Conservation (phyloP, 2,888 invertebrate species). For the Anagyrus pseudococci region DNA sequence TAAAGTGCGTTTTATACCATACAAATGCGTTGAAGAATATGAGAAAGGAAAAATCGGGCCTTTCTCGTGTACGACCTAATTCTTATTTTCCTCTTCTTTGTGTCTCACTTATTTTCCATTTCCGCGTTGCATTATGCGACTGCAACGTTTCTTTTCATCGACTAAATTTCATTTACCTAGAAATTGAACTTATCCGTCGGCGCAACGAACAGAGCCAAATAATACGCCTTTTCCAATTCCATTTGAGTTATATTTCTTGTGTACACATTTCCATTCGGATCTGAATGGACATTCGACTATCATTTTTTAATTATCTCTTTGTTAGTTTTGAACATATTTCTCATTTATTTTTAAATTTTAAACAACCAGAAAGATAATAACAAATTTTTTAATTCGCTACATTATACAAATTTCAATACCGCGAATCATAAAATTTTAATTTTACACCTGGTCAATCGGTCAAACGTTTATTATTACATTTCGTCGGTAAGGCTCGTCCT, state of each 20-base stretch:
- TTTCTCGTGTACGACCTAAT: slow-evolving; percentile 17
- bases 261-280: not conserved
- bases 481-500: too few species aligned
- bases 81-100: slow-evolving; percentile 21
- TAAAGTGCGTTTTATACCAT: too few species aligned
- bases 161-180: slow-evolving; percentile 35
- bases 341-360: not conserved
- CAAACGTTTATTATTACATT: too few species aligned
- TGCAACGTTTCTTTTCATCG: slow-evolving; percentile 22
- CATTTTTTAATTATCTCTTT: slow-evolving; percentile 8
- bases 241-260: slow-evolving; percentile 2
- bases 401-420: too few species aligned
- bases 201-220: slow-evolving; percentile 28
- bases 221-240: slow-evolving; percentile 32
- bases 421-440: too few species aligned
- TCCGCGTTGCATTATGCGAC: slow-evolving; percentile 31
- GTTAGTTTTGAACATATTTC: too few species aligned
- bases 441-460: too few species aligned
- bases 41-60: too few species aligned
- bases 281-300: slow-evolving; percentile 20
- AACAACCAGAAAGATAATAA: too few species aligned
- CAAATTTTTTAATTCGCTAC: too few species aligned
- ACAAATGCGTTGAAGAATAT: too few species aligned
- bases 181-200: slow-evolving; percentile 35
- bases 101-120: slow-evolving; percentile 36